Percentiles rank a stretch among this genome's conserved stretches.
Evolutionary conservation across 2,888 invertebrate species (phyloP).

Genomic region (Eristalis tenax): DNA sequence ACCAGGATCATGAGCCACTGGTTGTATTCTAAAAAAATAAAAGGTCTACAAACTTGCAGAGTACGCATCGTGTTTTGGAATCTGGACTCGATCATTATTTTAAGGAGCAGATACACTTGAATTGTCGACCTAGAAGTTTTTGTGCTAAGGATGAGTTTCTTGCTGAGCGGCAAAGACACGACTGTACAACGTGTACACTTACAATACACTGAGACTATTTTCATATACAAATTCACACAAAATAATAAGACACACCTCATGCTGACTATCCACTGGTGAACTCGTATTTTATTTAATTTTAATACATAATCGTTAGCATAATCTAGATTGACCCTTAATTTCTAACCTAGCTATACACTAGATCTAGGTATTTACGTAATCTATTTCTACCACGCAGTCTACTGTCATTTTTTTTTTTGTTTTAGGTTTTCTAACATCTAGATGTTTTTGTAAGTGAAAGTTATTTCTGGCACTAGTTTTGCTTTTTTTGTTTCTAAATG

Average conservation of each 20-base stretch:
- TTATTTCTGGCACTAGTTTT: constrained; percentile 37
- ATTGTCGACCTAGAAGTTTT: too few relatives aligned
- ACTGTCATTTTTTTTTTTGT: neutral
- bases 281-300: neutral
- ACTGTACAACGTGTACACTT: too few relatives aligned
- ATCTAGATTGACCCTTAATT: constrained; percentile 52
- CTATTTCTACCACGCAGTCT: neutral
- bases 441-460: constrained; percentile 13
- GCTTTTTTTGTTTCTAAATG: neutral
- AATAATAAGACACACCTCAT: neutral
- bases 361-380: constrained; percentile 17
- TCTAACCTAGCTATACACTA: constrained; percentile 52
- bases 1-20: too few relatives aligned
- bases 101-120: too few relatives aligned
- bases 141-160: too few relatives aligned
- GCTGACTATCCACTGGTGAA: neutral
- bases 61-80: too few relatives aligned
- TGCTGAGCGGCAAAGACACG: too few relatives aligned
- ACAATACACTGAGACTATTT: too few relatives aligned
- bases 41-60: too few relatives aligned
- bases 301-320: neutral
- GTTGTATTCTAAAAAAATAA: too few relatives aligned
- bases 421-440: constrained; percentile 4
- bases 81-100: too few relatives aligned
- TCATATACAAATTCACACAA: too few relatives aligned